phyloP scores from a whole-genome alignment of 2,888 invertebrate species.

The Ramazzottius varieornatus region DNA sequence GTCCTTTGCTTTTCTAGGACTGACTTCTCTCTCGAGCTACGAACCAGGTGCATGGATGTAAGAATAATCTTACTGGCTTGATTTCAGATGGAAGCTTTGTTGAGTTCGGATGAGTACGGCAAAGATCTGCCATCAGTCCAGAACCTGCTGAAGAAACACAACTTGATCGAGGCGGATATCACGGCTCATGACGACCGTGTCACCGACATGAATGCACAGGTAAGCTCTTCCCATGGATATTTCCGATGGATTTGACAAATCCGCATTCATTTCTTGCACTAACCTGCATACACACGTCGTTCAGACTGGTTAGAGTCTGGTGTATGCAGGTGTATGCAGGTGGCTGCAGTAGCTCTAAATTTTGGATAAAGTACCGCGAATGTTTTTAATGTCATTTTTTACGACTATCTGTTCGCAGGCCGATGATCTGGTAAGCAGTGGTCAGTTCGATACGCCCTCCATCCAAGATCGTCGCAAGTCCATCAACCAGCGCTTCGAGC shows the following conservation, averaged over 20 bases:
- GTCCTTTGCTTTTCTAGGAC: no score
- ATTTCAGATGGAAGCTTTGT: constrained; percentile 47
- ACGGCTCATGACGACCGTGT: constrained; percentile 83
- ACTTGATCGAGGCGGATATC: constrained; percentile 90
- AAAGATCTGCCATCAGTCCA: constrained; percentile 94
- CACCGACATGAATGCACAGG: constrained; percentile 16
- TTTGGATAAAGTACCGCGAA: no score
- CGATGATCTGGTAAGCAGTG: constrained; percentile 75
- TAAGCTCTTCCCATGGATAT: not conserved
- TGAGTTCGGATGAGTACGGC: constrained; percentile 85
- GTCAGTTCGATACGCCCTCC: constrained; percentile 85
- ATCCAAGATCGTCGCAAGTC: constrained; percentile 69
- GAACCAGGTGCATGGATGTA: no score
- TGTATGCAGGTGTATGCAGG: no score
- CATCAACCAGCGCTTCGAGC: constrained; percentile 85
- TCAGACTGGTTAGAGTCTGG: no score
- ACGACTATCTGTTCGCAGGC: constrained; percentile 87
- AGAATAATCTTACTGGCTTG: no score
- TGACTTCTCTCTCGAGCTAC: no score
- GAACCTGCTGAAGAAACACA: constrained; percentile 93
- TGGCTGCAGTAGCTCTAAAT: no score
- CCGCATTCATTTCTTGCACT: no score
- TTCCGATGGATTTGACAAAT: no score
- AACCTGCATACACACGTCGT: no score
- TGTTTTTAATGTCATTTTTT: no score